Percentiles rank a stretch among this genome's conserved stretches.
Evolutionary conservation across 2,113 vertebrate species (phyloP).

Genomic region (Leptosomus discolor): DNA sequence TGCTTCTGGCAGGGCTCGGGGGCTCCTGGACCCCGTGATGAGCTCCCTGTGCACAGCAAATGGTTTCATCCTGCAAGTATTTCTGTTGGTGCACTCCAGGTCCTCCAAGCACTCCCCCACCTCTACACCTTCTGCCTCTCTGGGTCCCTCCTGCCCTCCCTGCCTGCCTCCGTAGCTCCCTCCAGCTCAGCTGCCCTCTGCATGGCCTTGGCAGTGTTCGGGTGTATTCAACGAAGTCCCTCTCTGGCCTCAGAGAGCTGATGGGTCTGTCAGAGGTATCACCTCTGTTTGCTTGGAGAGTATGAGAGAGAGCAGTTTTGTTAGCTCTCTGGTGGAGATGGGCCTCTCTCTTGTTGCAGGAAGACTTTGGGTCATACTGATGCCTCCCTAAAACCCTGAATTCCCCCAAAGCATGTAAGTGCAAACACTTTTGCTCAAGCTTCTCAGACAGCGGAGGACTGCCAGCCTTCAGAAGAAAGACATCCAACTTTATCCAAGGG

Average conservation of each 20-base stretch:
- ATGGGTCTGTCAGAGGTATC: background rate
- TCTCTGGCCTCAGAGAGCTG: background rate
- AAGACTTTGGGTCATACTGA: background rate
- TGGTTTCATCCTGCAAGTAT: background rate
- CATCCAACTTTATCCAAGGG: background rate
- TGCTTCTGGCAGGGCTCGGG: background rate
- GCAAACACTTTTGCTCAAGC: background rate
- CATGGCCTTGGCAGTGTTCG: fast-evolving
- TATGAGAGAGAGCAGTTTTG: fast-evolving
- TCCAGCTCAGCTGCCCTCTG: background rate
- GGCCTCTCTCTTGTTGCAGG: background rate
- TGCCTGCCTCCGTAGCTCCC: too few species aligned
- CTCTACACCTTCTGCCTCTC: too few species aligned
- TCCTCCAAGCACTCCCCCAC: background rate
- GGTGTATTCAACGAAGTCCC: background rate
- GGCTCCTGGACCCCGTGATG: fast-evolving
- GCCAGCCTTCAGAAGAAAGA: background rate
- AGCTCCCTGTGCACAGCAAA: background rate
- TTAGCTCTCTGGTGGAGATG: background rate
- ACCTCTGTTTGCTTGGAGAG: background rate
- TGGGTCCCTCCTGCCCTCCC: background rate
- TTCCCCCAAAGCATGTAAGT: background rate
- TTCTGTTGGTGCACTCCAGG: background rate
- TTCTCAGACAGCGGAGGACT: background rate
- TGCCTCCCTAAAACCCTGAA: background rate